These are phyloP conservation scores for Rafetus swinhoei DNA, from an alignment of 2,113 vertebrate genomes.

Conservation along the genomic window DNA sequence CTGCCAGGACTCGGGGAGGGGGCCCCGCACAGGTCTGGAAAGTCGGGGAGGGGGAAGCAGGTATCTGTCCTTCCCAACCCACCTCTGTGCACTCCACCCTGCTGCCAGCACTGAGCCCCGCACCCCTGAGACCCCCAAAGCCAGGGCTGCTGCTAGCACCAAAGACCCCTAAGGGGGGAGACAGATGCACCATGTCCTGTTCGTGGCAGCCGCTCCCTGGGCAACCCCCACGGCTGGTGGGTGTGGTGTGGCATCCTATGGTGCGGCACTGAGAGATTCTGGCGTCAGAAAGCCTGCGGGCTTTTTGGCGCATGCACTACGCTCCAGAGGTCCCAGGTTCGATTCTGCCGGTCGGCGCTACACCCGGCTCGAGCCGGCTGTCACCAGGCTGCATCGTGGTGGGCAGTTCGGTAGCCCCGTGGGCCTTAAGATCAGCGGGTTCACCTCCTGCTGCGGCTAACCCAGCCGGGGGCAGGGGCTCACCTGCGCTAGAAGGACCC, in stretches of 20 bases:
- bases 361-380: background rate
- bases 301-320: too few relatives aligned
- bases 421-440: background rate
- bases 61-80: background rate
- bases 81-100: background rate
- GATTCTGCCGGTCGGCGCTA: too few relatives aligned
- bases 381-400: background rate
- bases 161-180: background rate
- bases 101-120: background rate
- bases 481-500: background rate
- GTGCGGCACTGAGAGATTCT: too few relatives aligned
- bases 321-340: too few relatives aligned
- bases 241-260: too few relatives aligned
- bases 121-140: background rate
- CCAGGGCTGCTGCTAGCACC: background rate
- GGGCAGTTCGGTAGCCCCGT: background rate
- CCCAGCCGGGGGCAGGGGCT: background rate
- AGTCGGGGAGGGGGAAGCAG: fast-evolving
- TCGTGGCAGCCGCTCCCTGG: too few relatives aligned
- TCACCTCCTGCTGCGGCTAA: background rate
- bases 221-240: too few relatives aligned
- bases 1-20: background rate
- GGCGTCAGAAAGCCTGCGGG: too few relatives aligned
- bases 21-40: background rate
- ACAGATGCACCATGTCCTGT: background rate